Conservation (phyloP, 2,888 invertebrate genomes). For the Ichneumon xanthorius region DNA sequence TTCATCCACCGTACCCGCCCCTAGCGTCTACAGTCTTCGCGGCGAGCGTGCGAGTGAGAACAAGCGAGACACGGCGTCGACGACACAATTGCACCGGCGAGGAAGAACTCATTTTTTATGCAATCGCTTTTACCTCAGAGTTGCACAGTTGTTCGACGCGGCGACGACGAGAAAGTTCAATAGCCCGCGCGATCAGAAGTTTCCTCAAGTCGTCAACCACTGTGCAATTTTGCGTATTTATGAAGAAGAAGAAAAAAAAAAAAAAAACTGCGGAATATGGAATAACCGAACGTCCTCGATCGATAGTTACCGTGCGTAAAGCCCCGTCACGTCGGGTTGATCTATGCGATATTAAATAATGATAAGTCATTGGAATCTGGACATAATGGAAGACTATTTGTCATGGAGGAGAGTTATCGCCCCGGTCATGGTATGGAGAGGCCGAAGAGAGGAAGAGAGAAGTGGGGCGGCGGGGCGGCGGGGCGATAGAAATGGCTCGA, state of each 20-base stretch:
- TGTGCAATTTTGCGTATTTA: constrained; percentile 36
- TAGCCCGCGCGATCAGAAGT: constrained; percentile 45
- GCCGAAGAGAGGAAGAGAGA: neutral
- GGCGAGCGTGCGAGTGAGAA: neutral
- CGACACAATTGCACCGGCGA: constrained; percentile 55
- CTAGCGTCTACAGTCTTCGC: neutral
- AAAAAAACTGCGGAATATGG: neutral
- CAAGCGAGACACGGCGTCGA: neutral
- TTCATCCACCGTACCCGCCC: neutral
- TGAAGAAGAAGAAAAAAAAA: neutral
- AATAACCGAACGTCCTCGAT: constrained; percentile 1
- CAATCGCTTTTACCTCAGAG: constrained; percentile 55
- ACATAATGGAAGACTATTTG: constrained; percentile 23
- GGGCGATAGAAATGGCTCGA: neutral
- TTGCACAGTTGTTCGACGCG: neutral
- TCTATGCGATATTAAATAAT: constrained; percentile 35
- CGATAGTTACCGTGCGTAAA: neutral
- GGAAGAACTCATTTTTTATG: constrained; percentile 65
- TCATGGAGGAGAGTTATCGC: constrained; percentile 11
- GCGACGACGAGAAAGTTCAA: constrained; percentile 63
- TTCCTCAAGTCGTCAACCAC: constrained; percentile 15
- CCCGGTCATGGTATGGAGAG: neutral
- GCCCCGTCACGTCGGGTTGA: neutral
- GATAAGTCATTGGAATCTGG: constrained; percentile 36
- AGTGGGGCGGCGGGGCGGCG: neutral